Conservation (phyloP, 2,797 vertebrate genomes). For the Pogoniulus pusillus region DNA sequence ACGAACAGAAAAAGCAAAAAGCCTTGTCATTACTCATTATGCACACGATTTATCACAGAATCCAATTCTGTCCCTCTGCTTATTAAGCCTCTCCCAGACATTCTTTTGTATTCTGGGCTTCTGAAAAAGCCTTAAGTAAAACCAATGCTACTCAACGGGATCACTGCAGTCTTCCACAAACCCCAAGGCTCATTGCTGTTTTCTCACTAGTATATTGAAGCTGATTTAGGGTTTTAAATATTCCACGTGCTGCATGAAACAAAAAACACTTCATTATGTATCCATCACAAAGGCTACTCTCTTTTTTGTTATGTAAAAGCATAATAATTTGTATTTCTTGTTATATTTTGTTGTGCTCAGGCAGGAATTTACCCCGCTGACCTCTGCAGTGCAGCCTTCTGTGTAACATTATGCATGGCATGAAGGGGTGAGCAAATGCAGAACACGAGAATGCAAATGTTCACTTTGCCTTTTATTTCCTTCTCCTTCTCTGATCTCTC, state of each 20-base stretch:
- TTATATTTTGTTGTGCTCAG: background rate
- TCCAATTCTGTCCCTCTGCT: slow-evolving; percentile 8
- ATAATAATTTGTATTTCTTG: background rate
- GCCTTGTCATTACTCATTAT: slow-evolving; percentile 54
- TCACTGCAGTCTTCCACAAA: background rate
- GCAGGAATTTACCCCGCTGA: background rate
- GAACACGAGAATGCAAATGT: background rate
- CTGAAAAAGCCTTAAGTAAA: slow-evolving; percentile 43
- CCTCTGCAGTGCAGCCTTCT: background rate
- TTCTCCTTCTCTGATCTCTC: background rate
- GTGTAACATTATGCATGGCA: background rate
- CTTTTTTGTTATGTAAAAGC: background rate
- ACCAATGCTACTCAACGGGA: slow-evolving; percentile 3
- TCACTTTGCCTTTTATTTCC: background rate
- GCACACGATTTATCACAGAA: slow-evolving; percentile 52
- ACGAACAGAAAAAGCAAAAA: slow-evolving; percentile 59
- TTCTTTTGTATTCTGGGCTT: slow-evolving; percentile 53
- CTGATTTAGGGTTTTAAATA: background rate
- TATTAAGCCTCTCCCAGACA: slow-evolving; percentile 56
- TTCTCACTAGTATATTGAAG: background rate
- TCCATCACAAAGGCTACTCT: background rate
- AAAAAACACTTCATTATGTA: background rate
- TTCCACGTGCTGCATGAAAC: background rate
- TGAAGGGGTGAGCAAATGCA: background rate
- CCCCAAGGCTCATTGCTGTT: background rate